Evolutionary conservation across 2,113 vertebrate genomes (phyloP), one percentile per base, ranked within the genome.

Genomic region (Triplophysa rosa): DNA sequence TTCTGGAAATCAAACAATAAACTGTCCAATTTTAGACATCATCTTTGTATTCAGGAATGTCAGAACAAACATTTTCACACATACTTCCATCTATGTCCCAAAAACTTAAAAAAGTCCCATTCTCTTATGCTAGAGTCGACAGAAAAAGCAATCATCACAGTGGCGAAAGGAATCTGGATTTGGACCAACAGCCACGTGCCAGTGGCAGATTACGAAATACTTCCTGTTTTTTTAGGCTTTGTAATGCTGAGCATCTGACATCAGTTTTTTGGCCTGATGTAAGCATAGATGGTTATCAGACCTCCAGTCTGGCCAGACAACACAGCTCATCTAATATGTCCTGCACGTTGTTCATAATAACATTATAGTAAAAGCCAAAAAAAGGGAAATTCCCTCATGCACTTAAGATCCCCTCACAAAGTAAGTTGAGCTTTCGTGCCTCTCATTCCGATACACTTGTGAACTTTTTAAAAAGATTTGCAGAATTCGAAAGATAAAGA

Each of bases 301-400:
- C 77, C 82, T 87, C 80, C 82, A 84, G 83, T n/a, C 26, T 33
- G 45, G 63, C 73, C 61, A 62, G 56, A 84, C 83, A 79, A 73
- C 26, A 71, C 74, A 76, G 82, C 80, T 87, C 87, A 89, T 87
- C 88, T 85, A 83, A 84, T 82, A 87, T 66, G 85, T 85, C 70
- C 79, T 85, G 70, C 67, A 70, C 14, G 29, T 49, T 67, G 67
- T 76, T 54, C 73, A 47, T 89, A 70, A 80, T 68, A 67, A 66
- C 77, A 78, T 84, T n/a, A 69, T 78, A 79, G 64, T 77, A 52
- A 78, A 21, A 80, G 21, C 26, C 21, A 23, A 24, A 59, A 42
- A 77, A 68, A 37, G 56, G 74, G 54, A 78, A 68, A 72, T 59
- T 78, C 58, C 75, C 64, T 11, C 23, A 47, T 56, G 29, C 42